Conservation (phyloP, 2,888 invertebrate species). For the Schrankia costaestrigalis region DNA sequence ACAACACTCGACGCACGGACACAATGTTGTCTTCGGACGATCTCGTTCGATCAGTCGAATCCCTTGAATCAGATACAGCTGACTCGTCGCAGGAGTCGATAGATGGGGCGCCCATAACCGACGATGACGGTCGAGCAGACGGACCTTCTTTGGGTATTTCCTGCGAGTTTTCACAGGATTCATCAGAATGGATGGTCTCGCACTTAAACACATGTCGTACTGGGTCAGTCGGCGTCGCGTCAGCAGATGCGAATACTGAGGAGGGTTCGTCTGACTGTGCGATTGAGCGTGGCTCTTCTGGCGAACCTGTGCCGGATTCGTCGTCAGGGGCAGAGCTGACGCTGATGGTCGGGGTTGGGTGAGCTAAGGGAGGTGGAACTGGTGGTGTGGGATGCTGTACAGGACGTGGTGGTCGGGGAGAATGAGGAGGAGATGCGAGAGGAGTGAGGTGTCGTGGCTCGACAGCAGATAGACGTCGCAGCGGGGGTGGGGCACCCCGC, state of each 20-base stretch:
- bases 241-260: conserved; percentile 70
- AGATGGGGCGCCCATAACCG: conserved; percentile 19
- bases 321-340: conserved; percentile 87
- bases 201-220: conserved; percentile 29
- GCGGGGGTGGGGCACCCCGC: conserved; percentile 71
- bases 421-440: conserved; percentile 67
- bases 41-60: conserved; percentile 41
- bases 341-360: conserved; percentile 81
- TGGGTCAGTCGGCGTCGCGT: conserved; percentile 65
- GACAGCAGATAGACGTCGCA: conserved; percentile 70
- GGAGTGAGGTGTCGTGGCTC: conserved; percentile 82
- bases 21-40: conserved; percentile 41
- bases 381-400: conserved; percentile 46
- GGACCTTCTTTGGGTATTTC: conserved; percentile 38
- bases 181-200: conserved; percentile 27
- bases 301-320: conserved; percentile 50
- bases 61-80: conserved; percentile 39
- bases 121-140: conserved; percentile 23
- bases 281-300: conserved; percentile 61
- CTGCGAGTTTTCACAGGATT: conserved; percentile 32
- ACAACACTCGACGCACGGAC: conserved; percentile 37
- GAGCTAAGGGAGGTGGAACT: conserved; percentile 47
- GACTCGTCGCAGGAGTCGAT: conserved; percentile 40
- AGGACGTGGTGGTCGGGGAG: conserved; percentile 60
- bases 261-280: conserved; percentile 68